A percentile compares a stretch with the other conserved stretches of the same genome.
Conservation (phyloP, 2,797 vertebrate species). For the Astyanax mexicanus region DNA sequence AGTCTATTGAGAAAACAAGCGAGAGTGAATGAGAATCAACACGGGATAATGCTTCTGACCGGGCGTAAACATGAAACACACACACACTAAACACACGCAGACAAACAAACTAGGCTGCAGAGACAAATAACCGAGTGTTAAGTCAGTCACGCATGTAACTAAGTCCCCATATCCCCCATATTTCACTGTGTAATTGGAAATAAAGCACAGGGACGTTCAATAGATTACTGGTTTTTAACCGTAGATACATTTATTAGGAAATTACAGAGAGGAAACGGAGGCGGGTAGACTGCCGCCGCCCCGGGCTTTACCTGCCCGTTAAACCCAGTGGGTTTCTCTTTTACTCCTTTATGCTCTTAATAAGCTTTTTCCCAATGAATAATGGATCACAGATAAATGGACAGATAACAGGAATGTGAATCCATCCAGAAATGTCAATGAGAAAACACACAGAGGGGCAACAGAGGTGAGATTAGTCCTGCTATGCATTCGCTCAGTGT, state of each 20-base stretch:
- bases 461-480: slow-evolving; percentile 1
- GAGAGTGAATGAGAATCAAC: slow-evolving; percentile 42
- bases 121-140: background rate
- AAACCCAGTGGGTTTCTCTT: background rate
- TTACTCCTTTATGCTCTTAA: background rate
- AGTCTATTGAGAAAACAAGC: slow-evolving; percentile 51
- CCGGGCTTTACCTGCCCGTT: background rate
- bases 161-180: background rate
- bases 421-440: slow-evolving; percentile 1
- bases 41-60: slow-evolving; percentile 40
- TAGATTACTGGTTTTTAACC: background rate
- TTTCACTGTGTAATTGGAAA: background rate
- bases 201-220: background rate
- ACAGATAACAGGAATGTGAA: slow-evolving; percentile 6
- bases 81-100: slow-evolving; percentile 4
- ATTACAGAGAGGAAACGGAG: background rate
- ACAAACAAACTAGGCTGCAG: background rate
- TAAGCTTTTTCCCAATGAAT: slow-evolving; percentile 8
- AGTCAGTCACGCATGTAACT: slow-evolving; percentile 6
- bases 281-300: background rate
- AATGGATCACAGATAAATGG: slow-evolving; percentile 22
- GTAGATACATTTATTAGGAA: background rate
- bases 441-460: background rate
- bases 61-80: slow-evolving; percentile 38
- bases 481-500: background rate